These are phyloP conservation scores for Aporophyla lueneburgensis DNA, from an alignment of 2,888 invertebrate genomes.

Conservation along the genomic window DNA sequence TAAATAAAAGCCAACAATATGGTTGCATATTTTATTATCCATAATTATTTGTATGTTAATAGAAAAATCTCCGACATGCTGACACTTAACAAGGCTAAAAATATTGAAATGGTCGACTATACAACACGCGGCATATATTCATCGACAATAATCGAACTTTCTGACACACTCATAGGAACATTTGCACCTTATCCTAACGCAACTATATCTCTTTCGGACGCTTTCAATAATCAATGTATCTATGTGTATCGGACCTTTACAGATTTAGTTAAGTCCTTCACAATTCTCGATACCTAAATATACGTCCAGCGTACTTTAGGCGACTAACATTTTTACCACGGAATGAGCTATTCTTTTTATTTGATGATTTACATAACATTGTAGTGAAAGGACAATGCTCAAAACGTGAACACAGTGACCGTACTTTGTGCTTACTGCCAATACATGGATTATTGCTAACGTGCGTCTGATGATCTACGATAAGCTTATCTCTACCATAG, in stretches of 20 bases:
- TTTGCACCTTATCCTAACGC: slow-evolving; percentile 87
- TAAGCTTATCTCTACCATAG: slow-evolving; percentile 66
- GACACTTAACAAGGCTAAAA: slow-evolving; percentile 84
- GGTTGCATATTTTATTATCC: slow-evolving; percentile 83
- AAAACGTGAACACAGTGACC: neutral
- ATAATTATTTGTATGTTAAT: slow-evolving; percentile 83
- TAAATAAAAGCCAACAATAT: slow-evolving; percentile 57
- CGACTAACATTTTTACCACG: neutral
- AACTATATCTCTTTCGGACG: slow-evolving; percentile 57
- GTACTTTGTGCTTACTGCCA: neutral
- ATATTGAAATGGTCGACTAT: slow-evolving; percentile 83
- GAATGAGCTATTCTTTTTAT: neutral
- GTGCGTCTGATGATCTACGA: slow-evolving; percentile 57
- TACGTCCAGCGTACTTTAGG: neutral
- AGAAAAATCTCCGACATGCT: slow-evolving; percentile 86
- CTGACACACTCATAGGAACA: slow-evolving; percentile 89
- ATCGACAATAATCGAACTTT: slow-evolving; percentile 75
- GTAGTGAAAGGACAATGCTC: too few relatives aligned
- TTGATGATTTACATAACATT: neutral
- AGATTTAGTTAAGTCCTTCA: neutral
- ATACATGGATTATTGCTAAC: slow-evolving; percentile 25
- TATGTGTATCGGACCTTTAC: neutral
- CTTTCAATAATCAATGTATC: slow-evolving; percentile 26
- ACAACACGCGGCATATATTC: slow-evolving; percentile 75
- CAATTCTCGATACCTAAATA: neutral